These are phyloP conservation scores for Datnioides undecimradiatus DNA, from an alignment of 2,113 vertebrate species.

Conservation along the genomic window DNA sequence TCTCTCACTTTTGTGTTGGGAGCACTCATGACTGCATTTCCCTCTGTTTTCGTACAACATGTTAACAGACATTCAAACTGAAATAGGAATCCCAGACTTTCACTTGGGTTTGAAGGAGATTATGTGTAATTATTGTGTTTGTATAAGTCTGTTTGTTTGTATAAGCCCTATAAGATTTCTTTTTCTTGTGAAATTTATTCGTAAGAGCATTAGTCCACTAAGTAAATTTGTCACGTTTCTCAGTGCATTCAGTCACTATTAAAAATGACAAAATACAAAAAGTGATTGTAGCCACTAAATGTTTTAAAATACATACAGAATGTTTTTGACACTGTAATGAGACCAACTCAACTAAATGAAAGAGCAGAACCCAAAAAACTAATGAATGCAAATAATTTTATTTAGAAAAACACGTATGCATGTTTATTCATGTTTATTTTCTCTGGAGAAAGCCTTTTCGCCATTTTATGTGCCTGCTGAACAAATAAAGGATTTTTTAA, in stretches of 20 bases:
- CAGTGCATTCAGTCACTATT: background rate
- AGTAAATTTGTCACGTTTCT: background rate
- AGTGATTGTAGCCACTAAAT: background rate
- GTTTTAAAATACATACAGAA: background rate
- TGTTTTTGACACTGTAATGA: background rate
- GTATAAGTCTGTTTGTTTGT: too few species aligned
- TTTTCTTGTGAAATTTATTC: background rate
- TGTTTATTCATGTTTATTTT: background rate
- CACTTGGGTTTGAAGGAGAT: background rate
- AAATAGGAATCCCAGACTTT: too few species aligned
- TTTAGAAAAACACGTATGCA: slow-evolving; percentile 9
- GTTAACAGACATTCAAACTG: background rate
- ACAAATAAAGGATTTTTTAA: background rate
- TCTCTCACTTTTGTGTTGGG: background rate
- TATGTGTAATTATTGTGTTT: background rate
- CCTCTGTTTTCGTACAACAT: too few species aligned
- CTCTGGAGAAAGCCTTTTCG: background rate
- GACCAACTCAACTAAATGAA: background rate
- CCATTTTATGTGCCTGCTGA: background rate
- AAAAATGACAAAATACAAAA: background rate
- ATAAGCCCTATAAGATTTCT: too few species aligned
- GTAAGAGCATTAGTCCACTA: background rate
- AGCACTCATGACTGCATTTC: background rate
- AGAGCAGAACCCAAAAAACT: background rate
- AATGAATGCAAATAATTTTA: slow-evolving; percentile 30